A percentile compares a stretch with the other conserved stretches of the same genome.
Evolutionary conservation across 2,888 invertebrate species (phyloP).

Genomic region (Agrotis segetum): DNA sequence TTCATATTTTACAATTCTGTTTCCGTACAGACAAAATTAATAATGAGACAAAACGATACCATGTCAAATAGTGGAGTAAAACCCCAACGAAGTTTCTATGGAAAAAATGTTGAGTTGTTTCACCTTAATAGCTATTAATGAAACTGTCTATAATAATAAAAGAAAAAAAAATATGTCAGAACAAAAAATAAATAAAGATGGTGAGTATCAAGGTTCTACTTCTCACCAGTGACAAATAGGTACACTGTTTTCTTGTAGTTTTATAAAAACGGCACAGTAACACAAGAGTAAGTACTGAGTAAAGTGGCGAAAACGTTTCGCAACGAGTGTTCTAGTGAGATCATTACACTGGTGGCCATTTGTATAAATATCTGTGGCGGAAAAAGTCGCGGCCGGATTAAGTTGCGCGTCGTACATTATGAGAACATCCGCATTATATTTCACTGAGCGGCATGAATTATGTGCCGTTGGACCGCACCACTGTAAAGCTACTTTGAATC

Average conservation of each 20-base stretch:
- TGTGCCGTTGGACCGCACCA: conserved; percentile 80
- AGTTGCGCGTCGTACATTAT: conserved; percentile 88
- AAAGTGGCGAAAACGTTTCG: conserved; percentile 65
- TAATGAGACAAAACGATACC: no score
- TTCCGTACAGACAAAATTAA: no score
- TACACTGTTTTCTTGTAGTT: conserved; percentile 44
- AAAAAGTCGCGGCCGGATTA: conserved; percentile 85
- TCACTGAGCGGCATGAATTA: conserved; percentile 87
- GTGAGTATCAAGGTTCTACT: conserved; percentile 3
- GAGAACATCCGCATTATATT: conserved; percentile 88
- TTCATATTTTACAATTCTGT: no score
- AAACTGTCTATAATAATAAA: not conserved
- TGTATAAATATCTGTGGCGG: conserved; percentile 81
- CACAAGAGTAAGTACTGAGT: conserved; percentile 55
- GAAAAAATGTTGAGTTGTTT: no score
- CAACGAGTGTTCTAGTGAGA: conserved; percentile 71
- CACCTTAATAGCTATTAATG: not conserved
- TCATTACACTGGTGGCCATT: conserved; percentile 74
- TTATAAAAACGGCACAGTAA: conserved; percentile 54
- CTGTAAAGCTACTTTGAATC: conserved; percentile 83
- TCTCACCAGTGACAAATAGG: conserved; percentile 38
- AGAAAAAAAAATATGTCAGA: not conserved
- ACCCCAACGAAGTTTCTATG: no score
- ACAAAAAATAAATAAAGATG: not conserved
- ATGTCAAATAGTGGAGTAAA: no score